Base-by-base conservation (phyloP, 92 coral and sea anemone genomes). In the Pocillopora grandis region DNA sequence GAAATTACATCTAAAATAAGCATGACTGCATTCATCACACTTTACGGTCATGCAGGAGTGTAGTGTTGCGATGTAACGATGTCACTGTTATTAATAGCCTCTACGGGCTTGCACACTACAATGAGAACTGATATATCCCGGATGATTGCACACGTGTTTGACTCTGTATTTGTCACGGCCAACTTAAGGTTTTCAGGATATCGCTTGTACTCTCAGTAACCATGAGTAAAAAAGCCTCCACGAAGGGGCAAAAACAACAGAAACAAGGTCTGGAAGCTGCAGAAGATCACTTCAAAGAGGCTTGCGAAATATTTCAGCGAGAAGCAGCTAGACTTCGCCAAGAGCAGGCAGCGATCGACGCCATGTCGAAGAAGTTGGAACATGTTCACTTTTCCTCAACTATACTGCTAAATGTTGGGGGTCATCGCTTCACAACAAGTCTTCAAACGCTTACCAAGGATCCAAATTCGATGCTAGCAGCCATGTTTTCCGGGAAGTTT, bases 381-480 rank as follows among this genome's bases (percentile, higher is more conserved):
- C 57, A 37, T 35, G 88, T 82, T 42, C 90, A 90, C 79, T 90
- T 90, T 72, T 66, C 87, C 14, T 86, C 89, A 37, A 88, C 84
- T 23, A 65, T 90, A 49, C 75, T 70, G 58, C 82, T 90, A 10
- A 87, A 90, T 78, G 88, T 90, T 59, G 93, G 90, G 15, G 93
- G 93, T 9, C 85, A 81, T 27, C 1, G 63, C 66, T 90, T 90
- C 70, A 90, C 78, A 20, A 90, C 93, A 35, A 86, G 87, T 78
- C 58, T 87, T 7, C 90, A 83, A 71, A 90, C 90, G 71, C 67
- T 90, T 62, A 80, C 85, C 35, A 90, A 90, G 82, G 93, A 90
- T 90, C 83, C 90, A 42, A 87, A 88, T 48, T 87, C 93, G 5
- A 87, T 90, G 88, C 74, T 90, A 48, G 81, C 71, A 9, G 74